A percentile compares a stretch with the other conserved stretches of the same genome.
These are phyloP conservation scores for Orthosia incerta DNA, from an alignment of 2,888 invertebrate genomes.

Conservation along the genomic window DNA sequence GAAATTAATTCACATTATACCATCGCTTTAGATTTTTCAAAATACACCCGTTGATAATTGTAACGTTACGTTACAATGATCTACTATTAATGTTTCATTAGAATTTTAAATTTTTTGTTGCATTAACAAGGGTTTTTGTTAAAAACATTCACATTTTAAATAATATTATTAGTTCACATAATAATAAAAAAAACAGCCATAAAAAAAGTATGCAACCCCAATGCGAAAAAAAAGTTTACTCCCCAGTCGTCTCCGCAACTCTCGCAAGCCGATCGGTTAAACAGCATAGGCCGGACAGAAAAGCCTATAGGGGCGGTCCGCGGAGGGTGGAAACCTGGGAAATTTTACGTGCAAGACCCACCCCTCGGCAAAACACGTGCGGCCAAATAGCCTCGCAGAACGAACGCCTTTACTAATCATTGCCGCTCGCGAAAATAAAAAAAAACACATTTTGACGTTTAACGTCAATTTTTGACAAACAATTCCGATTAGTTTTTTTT, in stretches of 20 bases:
- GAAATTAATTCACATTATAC: slow-evolving; percentile 78
- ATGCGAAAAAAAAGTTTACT: slow-evolving; percentile 34
- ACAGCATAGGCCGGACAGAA: slow-evolving; percentile 91
- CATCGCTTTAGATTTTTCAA: slow-evolving; percentile 58
- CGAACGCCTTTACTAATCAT: slow-evolving; percentile 88
- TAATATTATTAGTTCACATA: neutral
- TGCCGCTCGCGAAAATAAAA: slow-evolving; percentile 85
- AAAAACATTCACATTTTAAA: slow-evolving; percentile 1
- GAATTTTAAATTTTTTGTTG: slow-evolving; percentile 29
- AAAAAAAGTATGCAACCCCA: slow-evolving; percentile 1
- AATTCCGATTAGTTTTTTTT: slow-evolving; percentile 48
- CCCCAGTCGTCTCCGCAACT: slow-evolving; percentile 77
- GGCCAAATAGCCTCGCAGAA: slow-evolving; percentile 88
- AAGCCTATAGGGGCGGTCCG: slow-evolving; percentile 91
- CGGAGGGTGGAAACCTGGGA: slow-evolving; percentile 91
- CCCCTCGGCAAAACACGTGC: slow-evolving; percentile 88
- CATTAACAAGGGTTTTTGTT: slow-evolving; percentile 14
- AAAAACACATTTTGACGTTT: slow-evolving; percentile 74
- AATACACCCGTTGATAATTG: slow-evolving; percentile 60
- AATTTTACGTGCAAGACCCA: slow-evolving; percentile 90
- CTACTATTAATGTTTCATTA: slow-evolving; percentile 61
- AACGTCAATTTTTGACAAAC: slow-evolving; percentile 62
- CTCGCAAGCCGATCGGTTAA: slow-evolving; percentile 87
- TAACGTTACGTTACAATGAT: slow-evolving; percentile 53
- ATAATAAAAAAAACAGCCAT: neutral